Evolutionary conservation across 2,113 vertebrate genomes (phyloP).

Genomic region (Nymphicus hollandicus): DNA sequence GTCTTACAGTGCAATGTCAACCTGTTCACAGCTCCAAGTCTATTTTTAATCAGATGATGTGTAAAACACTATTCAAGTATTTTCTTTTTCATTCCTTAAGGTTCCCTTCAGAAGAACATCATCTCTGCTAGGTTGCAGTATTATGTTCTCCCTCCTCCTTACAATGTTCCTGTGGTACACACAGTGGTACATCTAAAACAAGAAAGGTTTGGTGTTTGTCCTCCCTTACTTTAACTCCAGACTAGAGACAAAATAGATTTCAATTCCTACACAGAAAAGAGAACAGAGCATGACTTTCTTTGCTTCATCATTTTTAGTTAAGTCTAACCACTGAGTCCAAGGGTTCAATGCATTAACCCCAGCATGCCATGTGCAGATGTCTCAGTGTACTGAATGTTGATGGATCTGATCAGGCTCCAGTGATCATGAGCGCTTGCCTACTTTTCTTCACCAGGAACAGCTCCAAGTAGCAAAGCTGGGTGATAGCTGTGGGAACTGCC

Average conservation of each 20-base stretch:
- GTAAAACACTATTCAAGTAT: neutral
- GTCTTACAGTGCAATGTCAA: neutral
- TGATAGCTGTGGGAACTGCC: neutral
- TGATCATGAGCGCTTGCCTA: neutral
- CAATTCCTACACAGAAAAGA: neutral
- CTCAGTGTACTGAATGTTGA: neutral
- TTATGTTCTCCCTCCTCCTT: neutral
- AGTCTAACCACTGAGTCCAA: neutral
- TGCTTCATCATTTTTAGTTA: neutral
- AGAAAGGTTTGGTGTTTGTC: neutral
- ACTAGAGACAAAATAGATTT: neutral
- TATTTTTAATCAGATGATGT: neutral
- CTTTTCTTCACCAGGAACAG: neutral
- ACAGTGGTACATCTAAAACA: neutral
- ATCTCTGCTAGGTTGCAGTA: neutral
- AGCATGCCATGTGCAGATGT: neutral
- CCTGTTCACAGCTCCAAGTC: neutral
- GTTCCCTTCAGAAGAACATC: neutral
- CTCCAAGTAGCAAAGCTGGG: neutral
- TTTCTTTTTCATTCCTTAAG: neutral
- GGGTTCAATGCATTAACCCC: neutral
- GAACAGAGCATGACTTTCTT: neutral
- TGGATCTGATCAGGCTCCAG: neutral
- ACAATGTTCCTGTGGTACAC: neutral
- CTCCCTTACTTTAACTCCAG: neutral